These are phyloP conservation scores for Sicus ferrugineus DNA, from an alignment of 2,888 invertebrate species.

Conservation along the genomic window DNA sequence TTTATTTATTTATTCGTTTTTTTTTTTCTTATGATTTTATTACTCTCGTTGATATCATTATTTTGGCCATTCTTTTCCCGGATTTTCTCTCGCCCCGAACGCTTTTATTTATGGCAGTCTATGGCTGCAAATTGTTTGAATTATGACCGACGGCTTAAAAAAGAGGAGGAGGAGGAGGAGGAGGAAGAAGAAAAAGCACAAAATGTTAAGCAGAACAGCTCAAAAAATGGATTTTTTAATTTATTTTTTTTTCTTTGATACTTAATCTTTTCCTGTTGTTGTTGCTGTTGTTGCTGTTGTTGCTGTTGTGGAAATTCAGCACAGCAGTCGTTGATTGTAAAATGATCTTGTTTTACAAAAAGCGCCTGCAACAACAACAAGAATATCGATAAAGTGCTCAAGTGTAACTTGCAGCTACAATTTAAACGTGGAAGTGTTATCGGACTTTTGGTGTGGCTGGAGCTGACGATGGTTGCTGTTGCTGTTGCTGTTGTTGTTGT, in stretches of 20 bases:
- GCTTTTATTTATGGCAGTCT: slow-evolving; percentile 6
- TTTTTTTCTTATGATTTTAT: slow-evolving; percentile 7
- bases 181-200: background rate
- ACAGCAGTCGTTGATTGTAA: slow-evolving; percentile 9
- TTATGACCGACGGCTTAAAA: slow-evolving; percentile 21
- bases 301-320: background rate
- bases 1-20: background rate
- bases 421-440: slow-evolving; percentile 20
- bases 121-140: slow-evolving; percentile 28
- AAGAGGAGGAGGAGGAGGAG: background rate
- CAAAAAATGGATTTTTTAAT: background rate
- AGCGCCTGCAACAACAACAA: background rate
- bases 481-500: background rate
- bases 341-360: slow-evolving; percentile 25
- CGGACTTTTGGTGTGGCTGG: background rate
- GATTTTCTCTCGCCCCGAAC: background rate
- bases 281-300: background rate
- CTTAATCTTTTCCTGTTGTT: background rate
- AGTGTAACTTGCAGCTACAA: slow-evolving; percentile 22
- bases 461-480: slow-evolving; percentile 1
- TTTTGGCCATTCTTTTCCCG: background rate
- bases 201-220: background rate
- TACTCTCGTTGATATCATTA: slow-evolving; percentile 23
- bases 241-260: background rate
- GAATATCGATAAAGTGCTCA: slow-evolving; percentile 23